Percentiles rank a stretch among this genome's conserved stretches.
phyloP scores from a whole-genome alignment of 1,140 invertebrate species.

The Lasaia peninsularis region DNA sequence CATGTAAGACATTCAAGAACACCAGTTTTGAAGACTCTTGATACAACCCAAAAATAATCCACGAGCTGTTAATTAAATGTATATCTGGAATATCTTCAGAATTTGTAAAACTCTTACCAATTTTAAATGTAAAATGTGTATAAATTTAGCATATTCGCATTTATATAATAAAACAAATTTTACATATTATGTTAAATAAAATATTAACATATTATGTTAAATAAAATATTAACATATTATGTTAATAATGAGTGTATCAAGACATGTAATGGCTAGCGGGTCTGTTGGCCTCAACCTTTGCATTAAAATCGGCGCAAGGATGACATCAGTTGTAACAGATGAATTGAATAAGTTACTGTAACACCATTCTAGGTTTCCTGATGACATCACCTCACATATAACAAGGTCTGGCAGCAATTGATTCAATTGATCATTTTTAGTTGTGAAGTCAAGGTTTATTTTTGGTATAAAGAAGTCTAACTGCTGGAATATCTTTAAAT shows the following conservation, averaged over 20 bases:
- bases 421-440: conserved; percentile 9
- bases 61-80: too few relatives aligned
- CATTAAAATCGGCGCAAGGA: conserved; percentile 11
- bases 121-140: too few relatives aligned
- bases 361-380: conserved; percentile 14
- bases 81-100: too few relatives aligned
- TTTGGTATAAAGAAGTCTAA: neutral
- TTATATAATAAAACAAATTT: too few relatives aligned
- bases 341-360: conserved; percentile 17
- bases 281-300: conserved; percentile 27
- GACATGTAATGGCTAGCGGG: neutral
- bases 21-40: too few relatives aligned
- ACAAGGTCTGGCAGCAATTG: conserved; percentile 2
- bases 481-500: neutral
- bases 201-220: too few relatives aligned
- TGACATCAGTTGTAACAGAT: conserved; percentile 21
- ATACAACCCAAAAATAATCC: too few relatives aligned
- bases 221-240: too few relatives aligned
- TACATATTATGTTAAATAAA: too few relatives aligned
- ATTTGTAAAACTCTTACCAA: too few relatives aligned
- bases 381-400: conserved; percentile 17
- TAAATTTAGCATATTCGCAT: too few relatives aligned
- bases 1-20: too few relatives aligned
- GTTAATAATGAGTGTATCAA: neutral
- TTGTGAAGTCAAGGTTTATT: neutral